A percentile compares a stretch with the other conserved stretches of the same genome.
phyloP scores from a whole-genome alignment of 2,113 vertebrate genomes.

The Leucopsar rothschildi region DNA sequence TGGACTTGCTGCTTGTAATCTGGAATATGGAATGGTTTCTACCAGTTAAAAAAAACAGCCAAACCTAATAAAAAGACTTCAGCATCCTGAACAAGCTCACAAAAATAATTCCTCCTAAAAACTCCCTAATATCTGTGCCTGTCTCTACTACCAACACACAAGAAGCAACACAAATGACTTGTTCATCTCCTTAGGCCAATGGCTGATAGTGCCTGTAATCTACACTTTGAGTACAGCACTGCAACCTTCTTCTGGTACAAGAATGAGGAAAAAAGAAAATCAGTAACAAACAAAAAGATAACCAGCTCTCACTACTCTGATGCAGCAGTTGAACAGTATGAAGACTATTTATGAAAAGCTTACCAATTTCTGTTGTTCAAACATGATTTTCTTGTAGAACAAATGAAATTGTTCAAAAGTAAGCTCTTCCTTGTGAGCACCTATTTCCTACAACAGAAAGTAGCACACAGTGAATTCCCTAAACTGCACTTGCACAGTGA shows the following conservation, averaged over 20 bases:
- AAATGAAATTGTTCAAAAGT: constrained; percentile 95
- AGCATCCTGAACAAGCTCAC: background rate
- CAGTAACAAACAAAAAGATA: background rate
- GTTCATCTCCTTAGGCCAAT: background rate
- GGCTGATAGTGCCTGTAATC: background rate
- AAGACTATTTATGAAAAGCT: background rate
- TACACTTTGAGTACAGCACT: background rate
- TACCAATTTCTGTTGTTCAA: constrained; percentile 91
- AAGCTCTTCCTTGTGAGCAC: constrained; percentile 86
- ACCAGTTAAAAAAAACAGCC: background rate
- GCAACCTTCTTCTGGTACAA: background rate
- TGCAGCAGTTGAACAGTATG: background rate
- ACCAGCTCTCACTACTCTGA: background rate
- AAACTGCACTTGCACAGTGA: background rate
- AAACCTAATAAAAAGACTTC: background rate
- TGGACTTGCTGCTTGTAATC: background rate
- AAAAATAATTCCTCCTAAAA: background rate
- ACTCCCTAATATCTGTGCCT: background rate
- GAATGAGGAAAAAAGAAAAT: background rate
- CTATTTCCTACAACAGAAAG: constrained; percentile 79
- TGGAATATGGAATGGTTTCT: background rate
- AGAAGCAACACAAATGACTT: background rate
- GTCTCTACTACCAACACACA: background rate
- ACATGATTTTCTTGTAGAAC: constrained; percentile 96
- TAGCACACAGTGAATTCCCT: background rate